A percentile compares a stretch with the other conserved stretches of the same genome.
Evolutionary conservation across 2,113 vertebrate species (phyloP).

Genomic region (Tachycineta bicolor): DNA sequence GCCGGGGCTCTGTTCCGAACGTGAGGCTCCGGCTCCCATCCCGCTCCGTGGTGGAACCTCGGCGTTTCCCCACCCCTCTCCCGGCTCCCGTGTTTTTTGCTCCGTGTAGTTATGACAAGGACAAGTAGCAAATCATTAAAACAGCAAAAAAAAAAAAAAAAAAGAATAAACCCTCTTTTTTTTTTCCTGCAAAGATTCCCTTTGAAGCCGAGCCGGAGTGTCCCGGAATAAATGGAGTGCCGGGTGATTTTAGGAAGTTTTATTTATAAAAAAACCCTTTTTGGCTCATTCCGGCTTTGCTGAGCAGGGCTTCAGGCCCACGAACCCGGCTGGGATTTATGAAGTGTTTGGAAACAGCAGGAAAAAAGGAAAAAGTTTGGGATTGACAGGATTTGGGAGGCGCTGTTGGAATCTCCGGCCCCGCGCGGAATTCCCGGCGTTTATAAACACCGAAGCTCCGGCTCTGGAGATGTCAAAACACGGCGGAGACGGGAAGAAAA

Average conservation of each 20-base stretch:
- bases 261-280: constrained; percentile 76
- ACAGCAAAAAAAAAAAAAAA: constrained; percentile 32
- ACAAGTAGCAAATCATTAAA: constrained; percentile 80
- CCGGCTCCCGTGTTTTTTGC: constrained; percentile 21
- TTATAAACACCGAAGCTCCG: constrained; percentile 50
- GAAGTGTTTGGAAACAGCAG: constrained; percentile 65
- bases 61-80: neutral
- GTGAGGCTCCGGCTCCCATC: no score
- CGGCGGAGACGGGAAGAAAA: neutral
- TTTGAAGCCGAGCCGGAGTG: constrained; percentile 79
- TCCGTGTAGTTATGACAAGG: constrained; percentile 77
- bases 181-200: constrained; percentile 51
- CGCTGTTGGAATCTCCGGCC: constrained; percentile 44
- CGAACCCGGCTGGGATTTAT: constrained; percentile 72
- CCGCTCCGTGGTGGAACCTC: neutral
- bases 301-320: constrained; percentile 67
- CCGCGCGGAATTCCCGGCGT: constrained; percentile 69
- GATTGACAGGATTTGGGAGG: constrained; percentile 63
- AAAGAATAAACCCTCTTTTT: neutral
- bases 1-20: no score
- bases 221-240: constrained; percentile 81
- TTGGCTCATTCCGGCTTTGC: constrained; percentile 57
- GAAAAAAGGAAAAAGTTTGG: constrained; percentile 44
- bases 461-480: constrained; percentile 27
- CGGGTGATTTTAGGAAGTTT: constrained; percentile 75